A percentile compares a stretch with the other conserved stretches of the same genome.
Evolutionary conservation across 2,797 vertebrate genomes (phyloP).

Genomic region (Acanthiza pusilla): DNA sequence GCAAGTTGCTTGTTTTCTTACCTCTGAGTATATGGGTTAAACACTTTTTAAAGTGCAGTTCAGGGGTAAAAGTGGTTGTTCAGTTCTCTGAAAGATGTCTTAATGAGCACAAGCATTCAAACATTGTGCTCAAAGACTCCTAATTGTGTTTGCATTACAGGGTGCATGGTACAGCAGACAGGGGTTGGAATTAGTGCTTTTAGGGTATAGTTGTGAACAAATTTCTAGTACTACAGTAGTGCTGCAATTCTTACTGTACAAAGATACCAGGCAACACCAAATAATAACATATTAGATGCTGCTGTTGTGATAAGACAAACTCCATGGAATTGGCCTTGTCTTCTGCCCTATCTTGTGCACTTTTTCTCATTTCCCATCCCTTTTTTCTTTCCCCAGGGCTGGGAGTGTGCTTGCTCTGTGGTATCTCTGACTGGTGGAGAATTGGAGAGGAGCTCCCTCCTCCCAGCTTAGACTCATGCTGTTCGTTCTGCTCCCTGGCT

Average conservation of each 20-base stretch:
- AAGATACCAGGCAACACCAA: neutral
- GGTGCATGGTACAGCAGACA: neutral
- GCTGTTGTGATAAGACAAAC: neutral
- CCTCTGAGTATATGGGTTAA: neutral
- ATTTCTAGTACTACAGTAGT: neutral
- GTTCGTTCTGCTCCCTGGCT: neutral
- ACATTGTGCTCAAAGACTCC: neutral
- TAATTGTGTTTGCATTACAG: neutral
- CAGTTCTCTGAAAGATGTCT: neutral
- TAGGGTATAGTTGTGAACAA: neutral
- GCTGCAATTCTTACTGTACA: neutral
- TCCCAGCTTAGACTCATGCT: neutral
- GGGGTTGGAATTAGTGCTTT: neutral
- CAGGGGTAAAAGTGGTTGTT: neutral
- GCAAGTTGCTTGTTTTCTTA: neutral
- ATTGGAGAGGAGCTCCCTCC: neutral
- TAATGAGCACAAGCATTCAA: neutral
- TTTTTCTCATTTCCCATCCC: neutral
- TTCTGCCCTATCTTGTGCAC: neutral
- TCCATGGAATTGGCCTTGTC: neutral
- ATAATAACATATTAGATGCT: neutral
- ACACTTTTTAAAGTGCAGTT: neutral
- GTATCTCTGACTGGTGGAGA: neutral
- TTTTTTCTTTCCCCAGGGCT: neutral
- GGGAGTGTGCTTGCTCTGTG: fast-evolving